Base-by-base conservation (phyloP, 1,140 invertebrate species). In the Anastrepha obliqua region DNA sequence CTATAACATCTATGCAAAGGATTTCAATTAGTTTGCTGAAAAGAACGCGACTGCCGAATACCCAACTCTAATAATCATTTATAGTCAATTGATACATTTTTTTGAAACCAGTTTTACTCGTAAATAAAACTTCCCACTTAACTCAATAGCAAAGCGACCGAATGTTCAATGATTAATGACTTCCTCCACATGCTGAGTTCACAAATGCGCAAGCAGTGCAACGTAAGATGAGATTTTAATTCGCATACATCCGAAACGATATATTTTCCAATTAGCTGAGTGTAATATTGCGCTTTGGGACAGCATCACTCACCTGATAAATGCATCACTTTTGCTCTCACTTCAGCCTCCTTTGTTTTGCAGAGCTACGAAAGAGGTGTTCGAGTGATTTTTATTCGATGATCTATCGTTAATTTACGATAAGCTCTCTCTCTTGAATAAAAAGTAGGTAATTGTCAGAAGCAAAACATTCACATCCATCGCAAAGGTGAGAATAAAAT, bases 241-340 rank as follows among this genome's bases (percentile, higher is more conserved):
- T 17, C 15, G 74, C 47, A 51, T 81, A 81, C 55, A 81, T 81
- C 44, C 74, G 74, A 81, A 55, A 55, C 74, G 17, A 81, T 81
- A 81, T 42, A 81, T 81, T 81, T 81, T 81, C 74, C 74, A 81
- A 81, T 81, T 81, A 81, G 47, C 55, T 81, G 47, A 55, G 74
- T 17, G 17, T 81, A 81, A 55, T 7, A 55, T 20, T 81, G 47
- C 74, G 20, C 47, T 47, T 58, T 20, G n/a, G 44, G 47, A 44
- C 74, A 9, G 20, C 74, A 58, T 58, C 74, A 81, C 44, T 81
- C 74, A 81, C 74, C 74, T 81, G 74, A 58, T 81, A 81, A 81
- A 81, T 81, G 74, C 74, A n/a, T 81, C 74, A 81, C 74, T 81
- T 81, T 81, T 81, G 74, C 74, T 81, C 74, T 81, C 74, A 81